Evolutionary conservation across 2,797 vertebrate genomes (phyloP).

Genomic region (Varecia variegata): DNA sequence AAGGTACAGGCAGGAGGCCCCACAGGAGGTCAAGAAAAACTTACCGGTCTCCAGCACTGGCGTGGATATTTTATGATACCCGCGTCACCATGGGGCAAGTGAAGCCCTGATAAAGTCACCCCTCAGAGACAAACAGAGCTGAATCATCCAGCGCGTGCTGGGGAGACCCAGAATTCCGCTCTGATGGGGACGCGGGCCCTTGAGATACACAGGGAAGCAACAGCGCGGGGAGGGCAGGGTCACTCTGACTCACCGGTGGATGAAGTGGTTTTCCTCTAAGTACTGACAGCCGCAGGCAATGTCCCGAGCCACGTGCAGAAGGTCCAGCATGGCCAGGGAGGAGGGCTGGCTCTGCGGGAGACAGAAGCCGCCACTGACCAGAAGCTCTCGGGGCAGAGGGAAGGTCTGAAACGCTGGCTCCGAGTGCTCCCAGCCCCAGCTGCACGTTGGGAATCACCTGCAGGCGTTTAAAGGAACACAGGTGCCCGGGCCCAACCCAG

Average conservation of each 20-base stretch:
- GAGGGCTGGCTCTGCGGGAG: conserved; percentile 92
- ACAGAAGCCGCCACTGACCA: not conserved
- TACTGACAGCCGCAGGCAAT: conserved; percentile 98
- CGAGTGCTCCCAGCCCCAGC: not conserved
- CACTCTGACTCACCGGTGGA: conserved; percentile 91
- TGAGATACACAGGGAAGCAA: fast-evolving
- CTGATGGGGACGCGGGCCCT: not conserved
- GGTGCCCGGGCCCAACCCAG: not conserved
- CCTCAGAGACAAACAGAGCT: not conserved
- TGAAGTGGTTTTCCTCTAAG: conserved; percentile 98
- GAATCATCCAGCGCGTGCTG: not conserved
- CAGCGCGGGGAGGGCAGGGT: not conserved
- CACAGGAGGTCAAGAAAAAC: not conserved
- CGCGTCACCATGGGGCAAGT: not conserved
- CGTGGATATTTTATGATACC: not conserved
- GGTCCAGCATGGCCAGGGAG: conserved; percentile 95
- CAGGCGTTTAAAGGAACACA: not conserved
- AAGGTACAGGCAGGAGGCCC: not conserved
- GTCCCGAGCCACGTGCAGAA: conserved; percentile 95
- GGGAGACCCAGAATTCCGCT: not conserved
- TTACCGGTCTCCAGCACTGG: not conserved
- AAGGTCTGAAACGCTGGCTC: not conserved
- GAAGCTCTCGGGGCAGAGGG: not conserved
- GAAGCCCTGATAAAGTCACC: not conserved
- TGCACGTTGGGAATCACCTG: not conserved